Percentiles rank a stretch among this genome's conserved stretches.
phyloP scores from a whole-genome alignment of 2,113 vertebrate genomes.

The Nematolebias whitei region DNA sequence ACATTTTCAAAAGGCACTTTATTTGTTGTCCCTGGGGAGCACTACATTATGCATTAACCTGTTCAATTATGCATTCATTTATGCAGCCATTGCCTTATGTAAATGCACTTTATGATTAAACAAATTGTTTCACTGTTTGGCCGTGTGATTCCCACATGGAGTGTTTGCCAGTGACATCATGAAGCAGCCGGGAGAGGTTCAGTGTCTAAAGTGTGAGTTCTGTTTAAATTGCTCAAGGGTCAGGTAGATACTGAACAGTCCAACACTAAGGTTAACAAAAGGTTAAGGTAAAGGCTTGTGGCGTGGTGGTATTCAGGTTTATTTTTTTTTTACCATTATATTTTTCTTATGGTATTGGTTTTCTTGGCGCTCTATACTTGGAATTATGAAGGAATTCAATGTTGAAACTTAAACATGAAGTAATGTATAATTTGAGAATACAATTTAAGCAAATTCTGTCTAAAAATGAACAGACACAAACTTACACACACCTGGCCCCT shows the following conservation, averaged over 20 bases:
- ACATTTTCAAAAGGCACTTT: conserved; percentile 77
- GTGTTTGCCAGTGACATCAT: conserved; percentile 78
- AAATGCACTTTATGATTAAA: conserved; percentile 81
- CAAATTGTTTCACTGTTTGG: conserved; percentile 78
- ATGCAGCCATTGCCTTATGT: conserved; percentile 80
- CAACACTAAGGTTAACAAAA: conserved; percentile 27
- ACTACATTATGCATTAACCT: conserved; percentile 82
- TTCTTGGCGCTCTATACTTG: no score
- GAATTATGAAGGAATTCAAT: no score
- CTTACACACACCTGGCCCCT: no score
- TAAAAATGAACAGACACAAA: no score
- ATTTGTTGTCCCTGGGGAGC: conserved; percentile 74
- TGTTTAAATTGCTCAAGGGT: conserved; percentile 53
- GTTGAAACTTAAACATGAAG: no score
- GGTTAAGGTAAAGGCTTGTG: conserved; percentile 11
- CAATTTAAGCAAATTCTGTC: no score
- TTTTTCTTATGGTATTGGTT: background rate
- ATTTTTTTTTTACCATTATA: background rate
- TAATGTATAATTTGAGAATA: no score
- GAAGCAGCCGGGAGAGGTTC: conserved; percentile 58
- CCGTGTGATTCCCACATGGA: conserved; percentile 67
- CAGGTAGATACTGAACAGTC: conserved; percentile 42
- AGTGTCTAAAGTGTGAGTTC: conserved; percentile 41
- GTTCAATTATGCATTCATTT: conserved; percentile 83
- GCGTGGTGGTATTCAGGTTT: background rate